A percentile compares a stretch with the other conserved stretches of the same genome.
Conservation (phyloP, 2,113 vertebrate species). For the Ameiurus melas region DNA sequence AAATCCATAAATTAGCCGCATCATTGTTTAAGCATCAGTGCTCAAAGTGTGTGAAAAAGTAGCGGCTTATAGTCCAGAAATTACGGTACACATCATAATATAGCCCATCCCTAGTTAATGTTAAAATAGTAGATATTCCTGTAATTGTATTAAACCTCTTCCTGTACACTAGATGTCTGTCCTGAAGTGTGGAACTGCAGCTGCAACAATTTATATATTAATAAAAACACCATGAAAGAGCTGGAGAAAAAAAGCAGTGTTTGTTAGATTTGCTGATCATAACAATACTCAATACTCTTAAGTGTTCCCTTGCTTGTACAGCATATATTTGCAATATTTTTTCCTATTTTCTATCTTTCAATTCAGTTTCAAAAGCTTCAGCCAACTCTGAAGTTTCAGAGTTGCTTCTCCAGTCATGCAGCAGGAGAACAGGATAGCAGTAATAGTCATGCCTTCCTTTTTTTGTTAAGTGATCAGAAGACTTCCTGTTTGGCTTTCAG, state of each 20-base stretch:
- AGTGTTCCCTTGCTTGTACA: not conserved
- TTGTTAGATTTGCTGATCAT: not conserved
- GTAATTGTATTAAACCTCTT: not conserved
- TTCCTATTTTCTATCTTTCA: not conserved
- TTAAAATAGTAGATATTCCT: not conserved
- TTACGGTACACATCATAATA: not conserved
- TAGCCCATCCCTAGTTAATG: not conserved
- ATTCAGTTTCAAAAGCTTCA: not conserved
- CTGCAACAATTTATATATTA: not conserved
- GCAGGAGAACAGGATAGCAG: conserved; percentile 6
- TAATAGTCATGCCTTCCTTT: not conserved
- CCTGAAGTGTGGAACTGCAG: not conserved
- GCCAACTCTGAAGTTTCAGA: not conserved
- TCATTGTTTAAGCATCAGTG: too few species aligned
- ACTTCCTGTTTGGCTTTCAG: conserved; percentile 29
- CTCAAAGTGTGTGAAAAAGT: too few species aligned
- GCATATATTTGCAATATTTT: not conserved
- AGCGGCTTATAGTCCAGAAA: too few species aligned
- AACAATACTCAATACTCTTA: not conserved
- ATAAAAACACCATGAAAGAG: not conserved
- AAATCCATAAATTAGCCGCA: too few species aligned
- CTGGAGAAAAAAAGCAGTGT: not conserved
- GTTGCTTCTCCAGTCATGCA: not conserved
- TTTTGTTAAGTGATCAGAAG: conserved; percentile 28
- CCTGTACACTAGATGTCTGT: not conserved